Evolutionary conservation across 2,888 invertebrate genomes (phyloP), one percentile per base, ranked within the genome.

Genomic region (Pyrocoelia pectoralis): DNA sequence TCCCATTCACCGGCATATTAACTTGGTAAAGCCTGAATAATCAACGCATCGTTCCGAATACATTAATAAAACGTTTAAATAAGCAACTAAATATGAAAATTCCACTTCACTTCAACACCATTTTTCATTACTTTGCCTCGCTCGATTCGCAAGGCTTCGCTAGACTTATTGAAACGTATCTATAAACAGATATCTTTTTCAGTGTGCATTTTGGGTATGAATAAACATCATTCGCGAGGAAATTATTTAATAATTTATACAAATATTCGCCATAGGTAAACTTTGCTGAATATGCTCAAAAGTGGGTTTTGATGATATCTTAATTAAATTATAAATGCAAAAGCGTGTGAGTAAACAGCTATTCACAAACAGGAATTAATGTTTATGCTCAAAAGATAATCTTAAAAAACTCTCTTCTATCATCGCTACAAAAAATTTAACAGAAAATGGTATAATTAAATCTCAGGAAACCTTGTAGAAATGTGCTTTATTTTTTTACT

Each of bases 281-380:
- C 4, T 24, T 24, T 24, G 24, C 33, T 10, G n/a, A 33, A 33
- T 33, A 33, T n/a, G 33, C 33, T 33, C 33, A 33, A 33, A 24
- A 33, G 33, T 33, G n/a, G 33, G 33, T 33, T 33, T n/a, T 33
- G 33, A 33, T 33, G 33, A n/a, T 33, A n/a, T 33, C 33, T 33
- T 33, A 33, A 33, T 33, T 33, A 33, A 33, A 33, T 33, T 33
- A 33, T 33, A 33, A 8, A 33, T 33, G 33, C 33, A 33, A 33
- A n/a, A n/a, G 2, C 33, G 33, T 33, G 8, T 33, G n/a, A 33
- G n/a, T 33, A 33, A 33, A 33, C 33, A 33, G 33, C 33, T 33
- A 33, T 33, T 33, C 33, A 33, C 8, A n/a, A 33, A 33, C 33
- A 33, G 10, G 33, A 33, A 33, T 33, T 33, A 33, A n/a, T n/a